Base-by-base conservation (phyloP, 2,888 invertebrate species). In the Thymelicus acteon region DNA sequence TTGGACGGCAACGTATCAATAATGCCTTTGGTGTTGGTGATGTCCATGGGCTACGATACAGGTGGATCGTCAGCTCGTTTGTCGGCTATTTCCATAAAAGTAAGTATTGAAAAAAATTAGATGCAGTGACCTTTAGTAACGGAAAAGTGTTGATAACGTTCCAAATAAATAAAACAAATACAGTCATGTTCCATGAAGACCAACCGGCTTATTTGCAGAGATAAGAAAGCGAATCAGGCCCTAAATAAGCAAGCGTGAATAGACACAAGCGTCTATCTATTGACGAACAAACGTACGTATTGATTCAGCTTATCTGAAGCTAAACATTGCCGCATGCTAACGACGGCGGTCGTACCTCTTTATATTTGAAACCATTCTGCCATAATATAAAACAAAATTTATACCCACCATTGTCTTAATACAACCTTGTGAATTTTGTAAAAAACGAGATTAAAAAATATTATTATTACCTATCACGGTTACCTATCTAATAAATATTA, bases 281-380 rank as follows among this genome's bases (percentile, higher is more conserved):
- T 80, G 75, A 74, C 75, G 73, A 75, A 77, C 81, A 90, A 90
- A 92, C 85, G 88, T 31, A 67, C 58, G 85, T 93, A 90, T 93
- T 93, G 90, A 87, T 89, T 90, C 82, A 88, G 87, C 88, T 90
- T 93, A 92, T 92, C 92, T 90, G 58, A n/a, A 60, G 7, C 2
- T 39, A 60, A 60, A 60, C 40, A 60, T 40, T 15, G 60, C 19
- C 60, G 19, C 60, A 60, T 60, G 15, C 19, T 40, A 40, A 60
- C 60, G 31, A 57, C 31, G 13, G 57, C 57, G 57, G 13, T 57
- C 57, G 13, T 57, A 31, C 7, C 8, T 8, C 54, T 54, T 54
- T 24, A 10, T 24, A 7, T 54, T 7, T 52, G 15, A 19, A 15
- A 52, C 15, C 10, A 24, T 54, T 24, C 24, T 24, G 24, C 12